A percentile compares a stretch with the other conserved stretches of the same genome.
phyloP scores from a whole-genome alignment of 2,113 vertebrate species.

The Sylvicapra grimmia region DNA sequence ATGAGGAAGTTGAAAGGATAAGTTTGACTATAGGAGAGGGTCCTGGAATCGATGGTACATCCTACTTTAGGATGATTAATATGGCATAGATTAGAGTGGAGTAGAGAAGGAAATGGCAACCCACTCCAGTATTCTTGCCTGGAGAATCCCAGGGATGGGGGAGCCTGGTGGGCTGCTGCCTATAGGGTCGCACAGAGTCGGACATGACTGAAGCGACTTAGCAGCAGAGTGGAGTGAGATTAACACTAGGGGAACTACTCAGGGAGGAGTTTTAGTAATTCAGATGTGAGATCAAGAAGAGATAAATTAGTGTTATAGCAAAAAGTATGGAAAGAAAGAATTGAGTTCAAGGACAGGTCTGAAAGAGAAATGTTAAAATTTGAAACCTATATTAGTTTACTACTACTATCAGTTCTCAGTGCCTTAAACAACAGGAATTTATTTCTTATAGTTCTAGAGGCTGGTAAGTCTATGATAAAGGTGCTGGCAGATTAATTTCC shows the following conservation, averaged over 20 bases:
- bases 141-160: too few species aligned
- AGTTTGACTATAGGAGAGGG: neutral
- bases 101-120: neutral
- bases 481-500: neutral
- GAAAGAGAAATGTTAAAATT: neutral
- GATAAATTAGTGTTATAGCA: neutral
- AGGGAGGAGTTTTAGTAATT: neutral
- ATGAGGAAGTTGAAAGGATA: neutral
- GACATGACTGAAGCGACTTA: too few species aligned
- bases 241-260: neutral
- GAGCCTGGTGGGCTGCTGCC: too few species aligned
- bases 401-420: neutral
- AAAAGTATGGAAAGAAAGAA: neutral
- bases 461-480: neutral
- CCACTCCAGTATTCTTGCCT: too few species aligned
- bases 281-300: neutral
- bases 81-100: neutral
- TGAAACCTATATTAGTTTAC: neutral
- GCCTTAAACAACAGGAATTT: neutral
- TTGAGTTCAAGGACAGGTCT: neutral
- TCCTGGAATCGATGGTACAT: neutral
- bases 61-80: neutral
- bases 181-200: too few species aligned
- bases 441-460: neutral
- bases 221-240: neutral